Base-by-base conservation (phyloP, 2,888 invertebrate species). In the Platypus cylindrus region DNA sequence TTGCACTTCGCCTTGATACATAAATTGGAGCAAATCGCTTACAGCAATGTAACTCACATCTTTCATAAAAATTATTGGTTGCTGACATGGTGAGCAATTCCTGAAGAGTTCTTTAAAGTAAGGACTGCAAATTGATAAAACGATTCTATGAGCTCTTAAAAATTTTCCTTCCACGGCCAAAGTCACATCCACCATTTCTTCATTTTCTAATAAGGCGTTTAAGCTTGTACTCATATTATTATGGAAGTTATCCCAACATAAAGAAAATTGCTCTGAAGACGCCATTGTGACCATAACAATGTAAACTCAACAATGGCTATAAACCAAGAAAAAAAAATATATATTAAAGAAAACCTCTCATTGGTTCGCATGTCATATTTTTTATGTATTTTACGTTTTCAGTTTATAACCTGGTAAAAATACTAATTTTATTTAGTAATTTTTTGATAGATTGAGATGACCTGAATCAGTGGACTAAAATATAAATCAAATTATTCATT, bases 221-320 rank as follows among this genome's bases (percentile, higher is more conserved):
- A 78, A 75, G 38, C 75, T 76, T 54, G 70, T 69, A 48, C 74
- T 70, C 50, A 78, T 66, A 56, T 76, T 78, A 44, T 72, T 72
- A 61, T 75, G 75, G 66, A 77, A 77, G 63, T 77, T 76, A 57
- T 77, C 77, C 78, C 78, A 78, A 57, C 74, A 72, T 59, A 78
- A 66, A 57, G 77, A 77, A 57, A 73, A 75, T 60, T 74, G 73
- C 62, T 73, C 73, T 58, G 70, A 70, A n/a, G n/a, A n/a, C 66
- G 70, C 70, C 60, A 60, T 61, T 40, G 51, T 50, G n/a, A n/a
- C n/a, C n/a, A n/a, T n/a, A n/a, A n/a, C n/a, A n/a, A n/a, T n/a
- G n/a, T n/a, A n/a, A n/a, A n/a, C n/a, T n/a, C n/a, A n/a, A n/a
- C n/a, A n/a, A n/a, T n/a, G n/a, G n/a, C n/a, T n/a, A n/a, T n/a